phyloP scores from a whole-genome alignment of 2,113 vertebrate genomes.

The Phyllostomus hastatus region DNA sequence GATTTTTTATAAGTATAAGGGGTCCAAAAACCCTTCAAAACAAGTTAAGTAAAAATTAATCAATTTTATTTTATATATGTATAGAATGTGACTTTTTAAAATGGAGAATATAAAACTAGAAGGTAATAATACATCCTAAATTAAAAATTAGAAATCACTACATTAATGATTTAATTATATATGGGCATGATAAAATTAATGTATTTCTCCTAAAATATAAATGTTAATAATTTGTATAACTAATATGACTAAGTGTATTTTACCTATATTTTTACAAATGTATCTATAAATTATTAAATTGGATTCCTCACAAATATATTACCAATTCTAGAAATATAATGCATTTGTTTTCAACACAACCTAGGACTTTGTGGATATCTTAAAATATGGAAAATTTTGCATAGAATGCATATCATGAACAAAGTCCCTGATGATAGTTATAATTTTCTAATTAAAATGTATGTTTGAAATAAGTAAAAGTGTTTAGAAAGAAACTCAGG shows the following conservation, averaged over 20 bases:
- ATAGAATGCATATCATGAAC: neutral
- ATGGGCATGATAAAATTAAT: neutral
- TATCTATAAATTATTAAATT: neutral
- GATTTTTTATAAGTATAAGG: neutral
- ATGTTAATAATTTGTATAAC: neutral
- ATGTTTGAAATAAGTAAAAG: neutral
- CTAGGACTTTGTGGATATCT: neutral
- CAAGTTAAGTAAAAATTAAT: neutral
- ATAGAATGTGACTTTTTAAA: neutral
- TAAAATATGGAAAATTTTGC: neutral
- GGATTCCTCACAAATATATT: neutral
- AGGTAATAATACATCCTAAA: neutral
- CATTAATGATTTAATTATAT: neutral
- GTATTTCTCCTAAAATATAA: neutral
- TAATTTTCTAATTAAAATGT: neutral
- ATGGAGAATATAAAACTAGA: neutral
- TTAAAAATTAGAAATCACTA: neutral
- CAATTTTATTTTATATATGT: neutral
- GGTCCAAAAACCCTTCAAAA: neutral
- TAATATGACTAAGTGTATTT: neutral
- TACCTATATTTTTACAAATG: neutral
- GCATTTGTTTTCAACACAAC: constrained; percentile 46
- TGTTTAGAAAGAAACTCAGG: constrained; percentile 10
- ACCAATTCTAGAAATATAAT: constrained; percentile 16
- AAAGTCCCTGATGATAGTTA: neutral